A percentile compares a stretch with the other conserved stretches of the same genome.
Evolutionary conservation across 2,113 vertebrate genomes (phyloP).

Genomic region (Beaufortia kweichowensis): DNA sequence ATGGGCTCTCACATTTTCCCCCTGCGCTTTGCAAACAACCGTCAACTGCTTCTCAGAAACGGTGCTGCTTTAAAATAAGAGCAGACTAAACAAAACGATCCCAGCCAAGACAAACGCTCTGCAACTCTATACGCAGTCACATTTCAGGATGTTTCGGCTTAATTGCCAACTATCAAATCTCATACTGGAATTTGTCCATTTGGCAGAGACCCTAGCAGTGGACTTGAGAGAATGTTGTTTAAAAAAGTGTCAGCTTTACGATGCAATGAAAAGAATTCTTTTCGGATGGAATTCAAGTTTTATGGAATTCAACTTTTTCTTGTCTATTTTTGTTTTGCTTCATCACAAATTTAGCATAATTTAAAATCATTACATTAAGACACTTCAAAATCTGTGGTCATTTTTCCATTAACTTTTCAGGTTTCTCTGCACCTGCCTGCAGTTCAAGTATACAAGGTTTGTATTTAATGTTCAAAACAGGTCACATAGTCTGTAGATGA

Average conservation of each 20-base stretch:
- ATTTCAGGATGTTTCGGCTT: slow-evolving; percentile 79
- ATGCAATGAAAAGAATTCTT: slow-evolving; percentile 28
- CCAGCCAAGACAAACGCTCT: slow-evolving; percentile 85
- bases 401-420: too few relatives aligned
- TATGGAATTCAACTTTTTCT: slow-evolving; percentile 1
- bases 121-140: slow-evolving; percentile 78
- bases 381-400: too few relatives aligned
- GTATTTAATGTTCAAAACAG: too few relatives aligned
- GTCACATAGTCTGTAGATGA: too few relatives aligned
- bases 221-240: slow-evolving; percentile 64
- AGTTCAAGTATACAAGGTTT: too few relatives aligned
- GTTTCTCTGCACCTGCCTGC: too few relatives aligned
- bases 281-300: slow-evolving; percentile 8
- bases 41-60: slow-evolving; percentile 85
- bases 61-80: slow-evolving; percentile 80
- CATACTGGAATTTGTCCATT: slow-evolving; percentile 83
- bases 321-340: slow-evolving; percentile 8
- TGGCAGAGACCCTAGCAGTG: slow-evolving; percentile 76
- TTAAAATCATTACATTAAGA: neutral
- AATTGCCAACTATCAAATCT: slow-evolving; percentile 84
- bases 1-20: slow-evolving; percentile 81
- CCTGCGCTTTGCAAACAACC: slow-evolving; percentile 88
- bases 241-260: slow-evolving; percentile 42
- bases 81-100: slow-evolving; percentile 92
- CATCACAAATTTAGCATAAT: slow-evolving; percentile 1